Evolutionary conservation across 2,888 invertebrate species (phyloP), one percentile per base, ranked within the genome.

Genomic region (Prenolepis imparis): DNA sequence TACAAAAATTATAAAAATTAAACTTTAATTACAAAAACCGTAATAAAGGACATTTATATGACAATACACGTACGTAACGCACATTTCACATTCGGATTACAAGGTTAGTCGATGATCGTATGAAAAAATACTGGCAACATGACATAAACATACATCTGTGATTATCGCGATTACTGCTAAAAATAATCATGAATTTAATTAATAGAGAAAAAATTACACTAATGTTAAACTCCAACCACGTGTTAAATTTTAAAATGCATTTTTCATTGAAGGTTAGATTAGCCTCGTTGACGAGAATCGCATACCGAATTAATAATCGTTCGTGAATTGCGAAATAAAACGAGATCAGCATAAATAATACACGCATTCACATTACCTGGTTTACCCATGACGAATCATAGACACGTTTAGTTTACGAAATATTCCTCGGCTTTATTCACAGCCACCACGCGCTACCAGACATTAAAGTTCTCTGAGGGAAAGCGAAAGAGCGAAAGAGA

Each of bases 381-480:
- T 92, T 93, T 95, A 82, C 95, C 95, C 95, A 95, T 95, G 21
- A 63, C 5, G 8, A 32, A 59, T 44, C 41, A n/a, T 61, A 59
- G 9, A 59, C 5, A 3, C 12, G 39, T 21, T 28, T 5, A 24
- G 36, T 12, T 68, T 4, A 36, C 36, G 5, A 84, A 78, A 52
- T 44, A 63, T 59, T 36, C 41, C 1, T 57, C 3, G 39, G 73
- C 3, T 39, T 64, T 48, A 48, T 21, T 12, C 11, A 2, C 28
- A 15, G 9, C 1, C 91, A 91, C 91, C 91, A 91, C 91, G 88
- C 80, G 72, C 15, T 78, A 68, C 84, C 86, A 36, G 85, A 91
- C 89, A 88, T 88, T 74, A 82, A 85, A 59, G 18, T 18, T 2
- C 6, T 36, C 32, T 12, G 1, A 3, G 52, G 36, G 55, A 73